phyloP scores from a whole-genome alignment of 2,888 invertebrate species.

The Bhutanitis thaidina region DNA sequence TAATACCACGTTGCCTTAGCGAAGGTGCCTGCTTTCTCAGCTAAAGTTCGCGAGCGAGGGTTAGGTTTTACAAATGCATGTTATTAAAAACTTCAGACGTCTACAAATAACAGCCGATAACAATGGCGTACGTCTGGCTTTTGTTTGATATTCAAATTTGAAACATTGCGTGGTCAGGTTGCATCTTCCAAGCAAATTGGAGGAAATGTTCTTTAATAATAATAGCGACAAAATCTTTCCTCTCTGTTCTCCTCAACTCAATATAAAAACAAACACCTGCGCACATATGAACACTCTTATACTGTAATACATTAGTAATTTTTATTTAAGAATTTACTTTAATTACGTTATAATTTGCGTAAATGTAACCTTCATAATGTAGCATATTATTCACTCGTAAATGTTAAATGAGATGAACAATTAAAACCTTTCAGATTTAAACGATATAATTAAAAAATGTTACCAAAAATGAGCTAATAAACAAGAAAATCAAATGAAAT shows the following conservation, averaged over 20 bases:
- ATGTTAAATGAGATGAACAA: too few relatives aligned
- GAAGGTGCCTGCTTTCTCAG: constrained; percentile 73
- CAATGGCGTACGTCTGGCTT: constrained; percentile 34
- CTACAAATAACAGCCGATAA: constrained; percentile 54
- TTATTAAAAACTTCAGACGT: constrained; percentile 53
- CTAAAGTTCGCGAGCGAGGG: constrained; percentile 42
- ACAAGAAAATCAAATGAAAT: not conserved
- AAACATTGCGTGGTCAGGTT: constrained; percentile 25
- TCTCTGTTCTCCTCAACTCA: too few relatives aligned
- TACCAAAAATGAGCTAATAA: not conserved
- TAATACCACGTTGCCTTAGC: constrained; percentile 63
- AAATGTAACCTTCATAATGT: too few relatives aligned
- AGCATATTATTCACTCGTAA: too few relatives aligned
- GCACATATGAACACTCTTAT: too few relatives aligned
- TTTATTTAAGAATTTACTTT: too few relatives aligned
- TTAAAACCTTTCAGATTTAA: too few relatives aligned
- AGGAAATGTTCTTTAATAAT: not conserved
- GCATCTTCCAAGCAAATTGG: constrained; percentile 3
- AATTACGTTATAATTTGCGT: too few relatives aligned
- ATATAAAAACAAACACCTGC: too few relatives aligned
- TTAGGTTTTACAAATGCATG: constrained; percentile 57
- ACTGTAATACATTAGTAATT: too few relatives aligned
- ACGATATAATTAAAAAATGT: too few relatives aligned
- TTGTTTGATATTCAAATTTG: constrained; percentile 40
- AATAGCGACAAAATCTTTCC: not conserved